Evolutionary conservation across 2,888 invertebrate genomes (phyloP).

Genomic region (Drosophila trichaetosa): DNA sequence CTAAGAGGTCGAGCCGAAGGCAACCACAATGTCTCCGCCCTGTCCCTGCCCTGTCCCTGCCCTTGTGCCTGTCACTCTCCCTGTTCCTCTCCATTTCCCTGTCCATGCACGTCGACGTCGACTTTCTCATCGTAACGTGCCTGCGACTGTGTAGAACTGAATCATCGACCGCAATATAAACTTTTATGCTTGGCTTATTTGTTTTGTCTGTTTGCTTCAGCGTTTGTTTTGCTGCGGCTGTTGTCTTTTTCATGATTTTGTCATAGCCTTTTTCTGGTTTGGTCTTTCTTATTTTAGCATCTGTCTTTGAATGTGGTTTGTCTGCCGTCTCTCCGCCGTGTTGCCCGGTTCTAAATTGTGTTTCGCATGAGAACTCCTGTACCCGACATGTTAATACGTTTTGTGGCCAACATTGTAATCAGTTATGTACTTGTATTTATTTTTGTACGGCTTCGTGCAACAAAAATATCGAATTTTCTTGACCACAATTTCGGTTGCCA

Average conservation of each 20-base stretch:
- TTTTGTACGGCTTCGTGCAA: conserved; percentile 2
- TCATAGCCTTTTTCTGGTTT: conserved; percentile 32
- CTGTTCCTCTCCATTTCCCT: conserved; percentile 10
- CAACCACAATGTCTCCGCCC: conserved; percentile 58
- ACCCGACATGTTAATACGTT: conserved; percentile 75
- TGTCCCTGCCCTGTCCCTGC: conserved; percentile 8
- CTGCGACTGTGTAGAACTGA: conserved; percentile 58
- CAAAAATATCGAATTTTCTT: background rate
- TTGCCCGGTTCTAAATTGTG: conserved; percentile 33
- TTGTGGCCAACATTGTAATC: conserved; percentile 74
- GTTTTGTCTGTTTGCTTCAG: conserved; percentile 68
- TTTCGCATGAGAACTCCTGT: conserved; percentile 47
- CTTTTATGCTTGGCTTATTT: conserved; percentile 80
- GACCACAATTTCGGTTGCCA: background rate
- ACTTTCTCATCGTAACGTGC: conserved; percentile 28
- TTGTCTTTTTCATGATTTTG: conserved; percentile 61
- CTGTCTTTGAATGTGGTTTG: conserved; percentile 43
- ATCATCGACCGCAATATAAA: conserved; percentile 80
- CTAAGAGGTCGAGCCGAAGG: conserved; percentile 45
- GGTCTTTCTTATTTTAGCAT: conserved; percentile 33
- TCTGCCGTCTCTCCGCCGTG: conserved; percentile 10
- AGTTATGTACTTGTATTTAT: conserved; percentile 41
- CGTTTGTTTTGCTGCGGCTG: conserved; percentile 48
- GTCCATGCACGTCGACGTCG: conserved; percentile 7
- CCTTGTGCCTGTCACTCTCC: background rate